A percentile compares a stretch with the other conserved stretches of the same genome.
Evolutionary conservation across 2,888 invertebrate genomes (phyloP).

Genomic region (Apocheima hispidaria): DNA sequence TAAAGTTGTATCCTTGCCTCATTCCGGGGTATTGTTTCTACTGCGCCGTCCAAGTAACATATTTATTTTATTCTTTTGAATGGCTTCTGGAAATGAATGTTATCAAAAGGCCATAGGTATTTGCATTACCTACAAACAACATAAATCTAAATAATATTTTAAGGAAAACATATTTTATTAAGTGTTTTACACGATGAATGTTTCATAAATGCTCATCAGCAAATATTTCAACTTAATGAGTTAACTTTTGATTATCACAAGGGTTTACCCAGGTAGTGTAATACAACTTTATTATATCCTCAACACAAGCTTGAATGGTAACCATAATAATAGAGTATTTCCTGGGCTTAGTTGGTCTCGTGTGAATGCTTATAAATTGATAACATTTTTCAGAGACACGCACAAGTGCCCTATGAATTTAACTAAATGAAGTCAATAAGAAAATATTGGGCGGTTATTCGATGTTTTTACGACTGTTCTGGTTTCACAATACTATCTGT

Average conservation of each 20-base stretch:
- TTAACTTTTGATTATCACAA: background rate
- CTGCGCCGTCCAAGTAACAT: slow-evolving; percentile 13
- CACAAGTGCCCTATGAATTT: slow-evolving; percentile 36
- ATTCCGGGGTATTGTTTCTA: slow-evolving; percentile 35
- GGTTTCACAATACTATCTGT: slow-evolving; percentile 45
- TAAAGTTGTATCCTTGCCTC: slow-evolving; percentile 32
- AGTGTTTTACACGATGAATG: background rate
- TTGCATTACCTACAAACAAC: no score
- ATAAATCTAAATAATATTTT: no score
- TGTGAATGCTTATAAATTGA: slow-evolving; percentile 41
- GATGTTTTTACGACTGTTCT: slow-evolving; percentile 41
- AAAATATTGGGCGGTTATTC: slow-evolving; percentile 42
- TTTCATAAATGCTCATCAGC: background rate
- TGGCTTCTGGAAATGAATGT: slow-evolving; percentile 5
- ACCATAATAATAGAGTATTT: slow-evolving; percentile 30
- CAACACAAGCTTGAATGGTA: slow-evolving; percentile 22
- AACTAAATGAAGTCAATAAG: slow-evolving; percentile 40
- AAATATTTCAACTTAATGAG: slow-evolving; percentile 2
- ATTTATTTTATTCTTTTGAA: slow-evolving; percentile 17
- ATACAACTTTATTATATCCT: slow-evolving; percentile 3
- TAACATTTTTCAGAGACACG: slow-evolving; percentile 38
- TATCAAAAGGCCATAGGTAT: background rate
- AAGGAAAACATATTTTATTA: background rate
- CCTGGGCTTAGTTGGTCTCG: slow-evolving; percentile 27
- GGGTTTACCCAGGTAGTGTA: background rate